These are phyloP conservation scores for Eupsittula cactorum DNA, from an alignment of 2,113 vertebrate genomes.

Conservation along the genomic window DNA sequence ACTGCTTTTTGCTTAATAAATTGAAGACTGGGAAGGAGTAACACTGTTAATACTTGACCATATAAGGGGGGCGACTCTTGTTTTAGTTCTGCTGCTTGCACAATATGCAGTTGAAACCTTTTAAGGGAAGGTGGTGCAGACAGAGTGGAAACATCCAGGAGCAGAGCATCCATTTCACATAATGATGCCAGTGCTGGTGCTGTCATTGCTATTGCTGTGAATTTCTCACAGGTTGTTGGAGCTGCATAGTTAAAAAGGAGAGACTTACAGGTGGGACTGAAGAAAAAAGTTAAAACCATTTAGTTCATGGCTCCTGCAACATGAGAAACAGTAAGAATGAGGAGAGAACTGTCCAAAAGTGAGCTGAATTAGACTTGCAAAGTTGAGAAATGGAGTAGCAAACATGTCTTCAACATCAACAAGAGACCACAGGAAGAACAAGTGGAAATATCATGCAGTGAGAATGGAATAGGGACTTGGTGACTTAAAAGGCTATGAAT, in stretches of 20 bases:
- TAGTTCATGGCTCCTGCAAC: background rate
- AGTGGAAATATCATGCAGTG: background rate
- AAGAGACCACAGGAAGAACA: background rate
- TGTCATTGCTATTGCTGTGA: background rate
- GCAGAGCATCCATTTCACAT: slow-evolving; percentile 59
- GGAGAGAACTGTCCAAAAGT: background rate
- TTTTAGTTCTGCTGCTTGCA: slow-evolving; percentile 59
- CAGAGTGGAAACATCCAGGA: slow-evolving; percentile 60
- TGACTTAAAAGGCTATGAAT: background rate
- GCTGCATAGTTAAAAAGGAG: background rate
- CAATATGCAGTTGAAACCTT: slow-evolving; percentile 69
- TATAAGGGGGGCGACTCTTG: slow-evolving; percentile 65
- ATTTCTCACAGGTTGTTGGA: slow-evolving; percentile 17
- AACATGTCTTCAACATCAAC: background rate
- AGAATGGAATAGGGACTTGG: rapidly evolving
- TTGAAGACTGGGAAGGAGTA: slow-evolving; percentile 45
- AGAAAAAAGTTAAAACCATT: background rate
- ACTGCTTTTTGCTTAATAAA: slow-evolving; percentile 65
- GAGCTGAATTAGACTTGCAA: background rate
- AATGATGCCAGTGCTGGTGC: slow-evolving; percentile 29
- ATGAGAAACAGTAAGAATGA: background rate
- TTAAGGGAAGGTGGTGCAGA: slow-evolving; percentile 70
- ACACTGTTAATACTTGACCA: slow-evolving; percentile 70
- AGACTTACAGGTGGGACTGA: background rate
- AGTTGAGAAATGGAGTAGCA: background rate